A percentile compares a stretch with the other conserved stretches of the same genome.
Conservation (phyloP, 1,140 invertebrate genomes). For the Zaprionus gabonicus region DNA sequence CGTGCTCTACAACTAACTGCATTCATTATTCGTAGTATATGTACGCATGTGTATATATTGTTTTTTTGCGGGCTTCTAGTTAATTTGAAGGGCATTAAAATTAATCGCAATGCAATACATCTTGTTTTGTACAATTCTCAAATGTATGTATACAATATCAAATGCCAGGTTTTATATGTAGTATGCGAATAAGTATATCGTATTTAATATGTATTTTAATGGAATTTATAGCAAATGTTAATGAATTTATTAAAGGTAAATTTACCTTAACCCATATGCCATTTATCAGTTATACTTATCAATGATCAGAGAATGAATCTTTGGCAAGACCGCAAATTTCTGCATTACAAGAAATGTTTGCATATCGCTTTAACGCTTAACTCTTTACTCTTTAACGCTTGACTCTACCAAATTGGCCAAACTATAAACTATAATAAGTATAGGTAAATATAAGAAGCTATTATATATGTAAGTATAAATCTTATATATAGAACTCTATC, state of each 20-base stretch:
- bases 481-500: background rate
- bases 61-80: conserved; percentile 56
- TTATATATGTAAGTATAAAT: background rate
- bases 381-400: background rate
- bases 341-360: conserved; percentile 77
- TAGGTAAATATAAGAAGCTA: background rate
- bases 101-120: conserved; percentile 14
- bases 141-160: conserved; percentile 15
- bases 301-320: conserved; percentile 48
- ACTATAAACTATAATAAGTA: conserved; percentile 3
- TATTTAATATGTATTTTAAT: conserved; percentile 18
- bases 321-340: conserved; percentile 75
- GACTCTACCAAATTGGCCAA: conserved; percentile 4
- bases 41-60: conserved; percentile 35
- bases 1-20: conserved; percentile 23
- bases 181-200: conserved; percentile 32
- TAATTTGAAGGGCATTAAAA: conserved; percentile 38
- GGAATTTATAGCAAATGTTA: conserved; percentile 10
- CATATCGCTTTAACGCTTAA: conserved; percentile 15
- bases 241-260: background rate
- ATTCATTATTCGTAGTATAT: conserved; percentile 33
- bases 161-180: conserved; percentile 20
- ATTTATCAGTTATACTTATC: conserved; percentile 16
- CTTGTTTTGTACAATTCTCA: conserved; percentile 34
- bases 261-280: conserved; percentile 8